phyloP scores from a whole-genome alignment of 2,113 vertebrate genomes.

The Grammomys surdaster region DNA sequence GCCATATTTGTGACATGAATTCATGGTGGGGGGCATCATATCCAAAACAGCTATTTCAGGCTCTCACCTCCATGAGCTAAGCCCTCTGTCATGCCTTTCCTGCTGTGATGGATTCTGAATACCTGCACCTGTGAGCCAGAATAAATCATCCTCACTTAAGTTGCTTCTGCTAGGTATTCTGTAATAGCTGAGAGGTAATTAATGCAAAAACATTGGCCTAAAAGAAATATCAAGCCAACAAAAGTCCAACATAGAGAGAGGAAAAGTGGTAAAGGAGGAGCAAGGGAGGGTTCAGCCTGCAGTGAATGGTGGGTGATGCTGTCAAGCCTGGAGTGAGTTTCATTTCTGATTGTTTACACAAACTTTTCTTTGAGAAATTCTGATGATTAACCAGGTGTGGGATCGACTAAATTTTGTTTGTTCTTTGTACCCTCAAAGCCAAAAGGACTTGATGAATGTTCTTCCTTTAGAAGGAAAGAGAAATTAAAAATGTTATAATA shows the following conservation, averaged over 20 bases:
- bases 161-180: neutral
- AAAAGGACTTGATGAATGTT: constrained; percentile 33
- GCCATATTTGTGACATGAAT: neutral
- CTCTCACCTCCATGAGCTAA: too few species aligned
- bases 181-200: neutral
- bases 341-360: neutral
- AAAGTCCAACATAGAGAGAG: neutral
- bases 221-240: constrained; percentile 34
- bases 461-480: neutral
- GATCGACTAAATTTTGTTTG: neutral
- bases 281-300: neutral
- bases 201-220: neutral
- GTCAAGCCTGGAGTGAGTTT: neutral
- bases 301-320: neutral
- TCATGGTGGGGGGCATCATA: neutral
- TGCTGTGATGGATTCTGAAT: neutral
- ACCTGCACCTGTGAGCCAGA: neutral
- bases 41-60: neutral
- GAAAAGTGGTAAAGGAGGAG: neutral
- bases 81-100: too few species aligned
- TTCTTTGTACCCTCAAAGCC: neutral
- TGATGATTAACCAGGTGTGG: neutral
- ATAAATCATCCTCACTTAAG: neutral
- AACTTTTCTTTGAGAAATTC: neutral
- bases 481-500: neutral